Conservation (phyloP, 2,888 invertebrate genomes). For the Flabesymbios commensalis region DNA sequence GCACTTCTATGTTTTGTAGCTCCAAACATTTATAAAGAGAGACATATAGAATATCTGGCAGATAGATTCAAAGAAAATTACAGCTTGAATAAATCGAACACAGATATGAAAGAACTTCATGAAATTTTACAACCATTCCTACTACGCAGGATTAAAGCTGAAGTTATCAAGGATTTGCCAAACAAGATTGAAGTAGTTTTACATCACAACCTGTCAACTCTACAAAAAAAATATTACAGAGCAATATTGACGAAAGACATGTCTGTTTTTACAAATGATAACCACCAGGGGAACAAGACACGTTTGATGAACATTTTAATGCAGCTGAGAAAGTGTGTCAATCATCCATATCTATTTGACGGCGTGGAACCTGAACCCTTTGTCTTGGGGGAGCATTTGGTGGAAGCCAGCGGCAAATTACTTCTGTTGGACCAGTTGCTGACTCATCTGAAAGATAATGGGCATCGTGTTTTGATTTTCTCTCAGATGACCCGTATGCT, state of each 20-base stretch:
- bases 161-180: conserved; percentile 57
- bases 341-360: conserved; percentile 63
- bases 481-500: conserved; percentile 63
- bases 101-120: conserved; percentile 50
- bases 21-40: conserved; percentile 45
- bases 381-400: conserved; percentile 62
- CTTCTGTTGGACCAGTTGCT: conserved; percentile 59
- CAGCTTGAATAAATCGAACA: background rate
- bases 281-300: conserved; percentile 38
- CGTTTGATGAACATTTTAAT: conserved; percentile 59
- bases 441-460: conserved; percentile 45
- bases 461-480: conserved; percentile 62
- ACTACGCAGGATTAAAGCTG: conserved; percentile 57
- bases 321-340: conserved; percentile 62
- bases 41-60: conserved; percentile 50
- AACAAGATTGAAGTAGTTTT: conserved; percentile 57
- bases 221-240: conserved; percentile 62
- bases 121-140: conserved; percentile 54
- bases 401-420: conserved; percentile 61
- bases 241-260: conserved; percentile 59
- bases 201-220: conserved; percentile 58
- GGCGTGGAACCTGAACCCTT: conserved; percentile 64
- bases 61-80: conserved; percentile 9
- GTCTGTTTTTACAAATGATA: too few species aligned
- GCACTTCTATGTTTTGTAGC: conserved; percentile 58